Evolutionary conservation across 2,113 vertebrate species (phyloP).

Genomic region (Progne subis): DNA sequence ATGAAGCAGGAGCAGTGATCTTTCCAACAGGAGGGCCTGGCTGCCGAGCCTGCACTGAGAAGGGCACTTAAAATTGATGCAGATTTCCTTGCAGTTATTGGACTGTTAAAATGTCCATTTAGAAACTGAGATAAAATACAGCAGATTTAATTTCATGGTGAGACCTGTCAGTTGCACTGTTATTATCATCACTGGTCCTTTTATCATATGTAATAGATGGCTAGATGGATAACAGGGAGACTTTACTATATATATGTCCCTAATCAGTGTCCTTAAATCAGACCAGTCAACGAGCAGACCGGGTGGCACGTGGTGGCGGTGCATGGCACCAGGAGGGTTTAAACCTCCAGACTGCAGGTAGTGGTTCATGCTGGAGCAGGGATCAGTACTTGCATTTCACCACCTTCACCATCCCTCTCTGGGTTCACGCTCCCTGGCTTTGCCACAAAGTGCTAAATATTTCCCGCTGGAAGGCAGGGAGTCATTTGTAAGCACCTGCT

Average conservation of each 20-base stretch:
- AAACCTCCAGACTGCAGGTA: background rate
- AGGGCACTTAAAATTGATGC: conserved; percentile 50
- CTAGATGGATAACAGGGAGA: conserved; percentile 46
- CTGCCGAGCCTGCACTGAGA: background rate
- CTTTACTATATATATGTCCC: background rate
- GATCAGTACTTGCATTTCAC: background rate
- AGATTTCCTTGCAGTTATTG: background rate
- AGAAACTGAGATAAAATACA: conserved; percentile 52
- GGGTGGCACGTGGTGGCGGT: background rate
- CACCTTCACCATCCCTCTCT: background rate
- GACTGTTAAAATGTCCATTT: conserved; percentile 41
- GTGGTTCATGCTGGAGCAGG: background rate
- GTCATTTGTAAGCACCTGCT: background rate
- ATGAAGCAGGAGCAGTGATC: conserved; percentile 28
- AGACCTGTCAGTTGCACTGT: conserved; percentile 13
- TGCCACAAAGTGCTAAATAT: background rate
- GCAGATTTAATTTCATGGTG: conserved; percentile 38
- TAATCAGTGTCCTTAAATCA: conserved; percentile 36
- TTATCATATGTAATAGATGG: conserved; percentile 46
- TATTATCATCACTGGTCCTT: conserved; percentile 29
- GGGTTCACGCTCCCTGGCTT: accelerated
- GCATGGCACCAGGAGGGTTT: background rate
- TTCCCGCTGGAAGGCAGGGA: accelerated
- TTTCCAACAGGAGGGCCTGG: conserved; percentile 43
- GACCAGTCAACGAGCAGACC: background rate